A percentile compares a stretch with the other conserved stretches of the same genome.
Evolutionary conservation across 2,888 invertebrate species (phyloP).

Genomic region (Pasiphila rectangulata): DNA sequence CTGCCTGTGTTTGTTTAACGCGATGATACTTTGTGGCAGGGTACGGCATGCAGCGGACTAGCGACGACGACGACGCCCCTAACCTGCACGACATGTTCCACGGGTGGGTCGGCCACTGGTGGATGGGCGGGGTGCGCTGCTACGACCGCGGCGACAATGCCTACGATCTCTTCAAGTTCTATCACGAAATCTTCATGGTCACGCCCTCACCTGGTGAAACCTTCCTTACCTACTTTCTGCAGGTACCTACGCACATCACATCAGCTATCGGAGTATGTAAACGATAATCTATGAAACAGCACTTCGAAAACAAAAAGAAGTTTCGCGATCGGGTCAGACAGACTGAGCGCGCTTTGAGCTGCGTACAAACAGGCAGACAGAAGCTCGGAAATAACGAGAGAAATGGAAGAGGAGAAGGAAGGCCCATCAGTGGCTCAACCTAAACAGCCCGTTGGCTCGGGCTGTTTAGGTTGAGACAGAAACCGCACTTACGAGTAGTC

Average conservation of each 20-base stretch:
- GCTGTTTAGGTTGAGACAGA: too few species aligned
- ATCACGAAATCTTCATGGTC: slow-evolving; percentile 62
- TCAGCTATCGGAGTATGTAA: background rate
- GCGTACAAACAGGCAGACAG: too few species aligned
- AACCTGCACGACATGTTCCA: slow-evolving; percentile 25
- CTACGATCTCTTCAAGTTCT: slow-evolving; percentile 57
- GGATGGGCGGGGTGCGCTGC: slow-evolving; percentile 65
- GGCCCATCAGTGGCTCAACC: too few species aligned
- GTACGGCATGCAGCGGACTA: slow-evolving; percentile 54
- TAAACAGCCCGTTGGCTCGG: too few species aligned
- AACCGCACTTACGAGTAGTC: too few species aligned
- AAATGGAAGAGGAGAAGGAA: too few species aligned
- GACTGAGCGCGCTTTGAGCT: too few species aligned
- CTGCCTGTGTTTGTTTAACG: too few species aligned
- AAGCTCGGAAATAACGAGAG: too few species aligned
- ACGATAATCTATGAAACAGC: too few species aligned
- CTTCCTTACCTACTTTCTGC: slow-evolving; percentile 52
- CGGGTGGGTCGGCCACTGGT: slow-evolving; percentile 69
- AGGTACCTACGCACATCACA: slow-evolving; percentile 42
- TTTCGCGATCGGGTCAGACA: too few species aligned
- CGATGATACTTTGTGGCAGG: slow-evolving; percentile 43
- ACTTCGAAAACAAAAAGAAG: too few species aligned
- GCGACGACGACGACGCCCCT: background rate
- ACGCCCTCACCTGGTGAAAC: slow-evolving; percentile 36
- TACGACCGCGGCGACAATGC: slow-evolving; percentile 59